Conservation (phyloP, 2,888 invertebrate species). For the Synergus umbraculus region DNA sequence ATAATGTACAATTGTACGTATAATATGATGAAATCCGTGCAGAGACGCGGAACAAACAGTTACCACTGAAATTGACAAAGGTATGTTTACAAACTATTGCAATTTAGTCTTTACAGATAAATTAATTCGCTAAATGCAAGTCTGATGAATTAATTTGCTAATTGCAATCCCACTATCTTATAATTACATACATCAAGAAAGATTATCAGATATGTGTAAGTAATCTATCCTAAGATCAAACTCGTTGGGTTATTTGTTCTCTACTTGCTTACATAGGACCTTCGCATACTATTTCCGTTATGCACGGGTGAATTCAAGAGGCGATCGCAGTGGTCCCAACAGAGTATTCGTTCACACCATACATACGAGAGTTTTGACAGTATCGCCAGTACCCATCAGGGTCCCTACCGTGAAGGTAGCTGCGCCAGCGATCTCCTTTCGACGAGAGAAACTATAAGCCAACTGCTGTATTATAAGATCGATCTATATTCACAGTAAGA, state of each 20-base stretch:
- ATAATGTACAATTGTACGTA: slow-evolving; percentile 1
- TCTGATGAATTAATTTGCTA: neutral
- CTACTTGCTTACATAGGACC: slow-evolving; percentile 26
- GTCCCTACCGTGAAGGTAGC: slow-evolving; percentile 43
- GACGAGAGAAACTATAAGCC: slow-evolving; percentile 18
- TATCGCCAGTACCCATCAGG: slow-evolving; percentile 62
- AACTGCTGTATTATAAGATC: slow-evolving; percentile 10
- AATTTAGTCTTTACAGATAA: neutral
- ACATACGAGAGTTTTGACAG: slow-evolving; percentile 60
- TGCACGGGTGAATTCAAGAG: slow-evolving; percentile 36
- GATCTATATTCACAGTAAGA: slow-evolving; percentile 15
- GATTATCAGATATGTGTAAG: neutral
- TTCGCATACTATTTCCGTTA: slow-evolving; percentile 40
- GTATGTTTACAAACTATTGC: neutral
- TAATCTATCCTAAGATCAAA: neutral
- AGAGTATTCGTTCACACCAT: slow-evolving; percentile 62
- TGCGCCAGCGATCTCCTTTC: slow-evolving; percentile 59
- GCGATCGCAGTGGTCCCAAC: slow-evolving; percentile 53
- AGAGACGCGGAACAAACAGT: neutral
- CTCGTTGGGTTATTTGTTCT: slow-evolving; percentile 15
- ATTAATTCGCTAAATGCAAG: neutral
- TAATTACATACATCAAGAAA: neutral
- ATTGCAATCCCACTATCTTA: neutral
- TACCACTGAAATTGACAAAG: slow-evolving; percentile 1
- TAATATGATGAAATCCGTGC: neutral